Conservation (phyloP, 1,140 invertebrate species). For the Coenobita brevimanus region DNA sequence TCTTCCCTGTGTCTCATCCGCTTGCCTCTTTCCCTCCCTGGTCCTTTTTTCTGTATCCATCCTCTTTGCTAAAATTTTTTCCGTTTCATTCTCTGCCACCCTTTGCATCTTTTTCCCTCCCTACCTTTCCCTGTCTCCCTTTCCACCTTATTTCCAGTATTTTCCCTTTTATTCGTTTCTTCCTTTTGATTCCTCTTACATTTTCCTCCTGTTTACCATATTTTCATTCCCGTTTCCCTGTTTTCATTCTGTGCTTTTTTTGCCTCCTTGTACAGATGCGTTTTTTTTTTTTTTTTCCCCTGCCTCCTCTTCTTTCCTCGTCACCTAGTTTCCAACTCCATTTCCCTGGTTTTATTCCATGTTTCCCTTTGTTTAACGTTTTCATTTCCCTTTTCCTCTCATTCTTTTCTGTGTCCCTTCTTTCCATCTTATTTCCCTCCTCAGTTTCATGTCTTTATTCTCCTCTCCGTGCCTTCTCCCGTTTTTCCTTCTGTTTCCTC, state of each 20-base stretch:
- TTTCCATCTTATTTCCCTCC: no score
- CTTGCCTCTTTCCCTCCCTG: neutral
- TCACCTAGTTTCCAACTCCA: neutral
- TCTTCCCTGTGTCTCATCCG: neutral
- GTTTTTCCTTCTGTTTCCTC: no score
- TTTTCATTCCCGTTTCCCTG: neutral
- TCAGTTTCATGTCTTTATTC: no score
- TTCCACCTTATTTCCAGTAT: neutral
- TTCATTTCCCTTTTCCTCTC: neutral
- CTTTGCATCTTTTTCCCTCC: neutral
- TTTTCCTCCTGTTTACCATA: neutral
- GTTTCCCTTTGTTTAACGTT: neutral
- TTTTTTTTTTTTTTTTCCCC: constrained; percentile 2
- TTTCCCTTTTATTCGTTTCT: neutral
- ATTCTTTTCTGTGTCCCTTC: neutral
- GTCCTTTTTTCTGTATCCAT: neutral
- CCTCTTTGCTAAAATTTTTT: neutral
- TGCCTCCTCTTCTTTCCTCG: neutral
- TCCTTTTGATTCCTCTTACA: neutral
- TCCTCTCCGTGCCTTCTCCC: no score
- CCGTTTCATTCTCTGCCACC: neutral
- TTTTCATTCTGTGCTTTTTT: neutral
- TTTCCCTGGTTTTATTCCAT: neutral
- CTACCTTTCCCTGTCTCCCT: neutral
- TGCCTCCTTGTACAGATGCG: neutral